phyloP scores from a whole-genome alignment of 1,140 invertebrate species.

The Notospermus geniculatus region DNA sequence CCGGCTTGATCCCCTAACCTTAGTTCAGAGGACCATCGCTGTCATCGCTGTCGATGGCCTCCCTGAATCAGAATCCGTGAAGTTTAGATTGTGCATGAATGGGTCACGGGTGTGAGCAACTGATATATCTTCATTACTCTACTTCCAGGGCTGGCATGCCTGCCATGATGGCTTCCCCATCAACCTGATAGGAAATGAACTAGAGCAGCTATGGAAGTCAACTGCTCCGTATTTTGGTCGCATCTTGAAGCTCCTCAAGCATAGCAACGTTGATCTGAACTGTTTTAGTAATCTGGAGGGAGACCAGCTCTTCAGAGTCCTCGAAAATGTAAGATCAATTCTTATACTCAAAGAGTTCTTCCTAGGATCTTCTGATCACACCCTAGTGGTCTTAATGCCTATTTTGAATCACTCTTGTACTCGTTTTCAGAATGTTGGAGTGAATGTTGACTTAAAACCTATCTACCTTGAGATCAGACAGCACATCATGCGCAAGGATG shows the following conservation, averaged over 20 bases:
- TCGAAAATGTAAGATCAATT: constrained; percentile 34
- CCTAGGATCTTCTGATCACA: too few species aligned
- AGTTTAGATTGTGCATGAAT: too few species aligned
- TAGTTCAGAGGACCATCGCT: too few species aligned
- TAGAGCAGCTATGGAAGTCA: constrained; percentile 19
- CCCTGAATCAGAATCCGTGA: too few species aligned
- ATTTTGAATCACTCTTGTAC: background rate
- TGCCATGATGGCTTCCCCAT: constrained; percentile 26
- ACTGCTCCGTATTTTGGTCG: constrained; percentile 33
- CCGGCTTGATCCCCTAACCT: too few species aligned
- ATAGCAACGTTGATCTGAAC: constrained; percentile 32
- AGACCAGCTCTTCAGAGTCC: constrained; percentile 25
- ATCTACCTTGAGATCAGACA: background rate
- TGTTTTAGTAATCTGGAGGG: constrained; percentile 26
- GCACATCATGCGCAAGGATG: background rate
- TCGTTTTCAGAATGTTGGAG: background rate
- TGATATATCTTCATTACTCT: background rate
- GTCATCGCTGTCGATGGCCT: too few species aligned
- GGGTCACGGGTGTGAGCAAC: too few species aligned
- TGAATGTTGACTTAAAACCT: background rate
- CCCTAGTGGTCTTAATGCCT: too few species aligned
- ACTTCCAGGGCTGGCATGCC: constrained; percentile 34
- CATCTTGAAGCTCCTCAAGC: constrained; percentile 33
- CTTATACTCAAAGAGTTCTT: too few species aligned
- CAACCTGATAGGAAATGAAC: constrained; percentile 18